phyloP scores from a whole-genome alignment of 2,113 vertebrate genomes.

The Cricetomys ansorgei region DNA sequence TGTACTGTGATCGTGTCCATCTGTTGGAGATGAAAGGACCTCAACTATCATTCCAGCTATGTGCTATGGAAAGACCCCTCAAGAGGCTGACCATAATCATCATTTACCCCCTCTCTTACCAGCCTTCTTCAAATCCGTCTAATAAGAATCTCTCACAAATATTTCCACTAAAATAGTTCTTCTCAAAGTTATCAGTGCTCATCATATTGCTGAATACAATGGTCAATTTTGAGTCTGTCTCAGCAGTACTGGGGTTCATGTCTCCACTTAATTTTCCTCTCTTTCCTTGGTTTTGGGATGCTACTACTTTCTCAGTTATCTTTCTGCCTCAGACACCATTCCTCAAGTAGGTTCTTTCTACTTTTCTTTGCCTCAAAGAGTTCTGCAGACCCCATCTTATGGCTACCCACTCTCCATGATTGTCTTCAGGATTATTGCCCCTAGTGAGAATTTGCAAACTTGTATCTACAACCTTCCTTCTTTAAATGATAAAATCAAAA shows the following conservation, averaged over 20 bases:
- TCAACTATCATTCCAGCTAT: neutral
- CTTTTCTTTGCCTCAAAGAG: neutral
- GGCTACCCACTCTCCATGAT: neutral
- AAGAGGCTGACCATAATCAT: neutral
- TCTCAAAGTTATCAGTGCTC: neutral
- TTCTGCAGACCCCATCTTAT: neutral
- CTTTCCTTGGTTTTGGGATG: neutral
- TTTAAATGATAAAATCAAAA: constrained; percentile 16
- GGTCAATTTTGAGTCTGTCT: neutral
- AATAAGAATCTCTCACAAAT: neutral
- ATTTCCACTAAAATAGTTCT: neutral
- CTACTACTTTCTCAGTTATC: neutral
- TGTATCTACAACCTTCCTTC: constrained; percentile 16
- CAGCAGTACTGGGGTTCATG: neutral
- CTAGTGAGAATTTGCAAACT: neutral
- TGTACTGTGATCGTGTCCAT: neutral
- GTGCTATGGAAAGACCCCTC: neutral
- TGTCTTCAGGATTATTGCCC: neutral
- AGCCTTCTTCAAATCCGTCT: neutral
- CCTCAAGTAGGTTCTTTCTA: neutral
- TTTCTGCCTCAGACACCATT: neutral
- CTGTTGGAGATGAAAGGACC: neutral
- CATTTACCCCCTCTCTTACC: neutral
- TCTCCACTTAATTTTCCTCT: neutral
- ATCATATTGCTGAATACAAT: neutral